Percentiles rank a stretch among this genome's conserved stretches.
Conservation (phyloP, 2,113 vertebrate species). For the Pelodiscus sinensis region DNA sequence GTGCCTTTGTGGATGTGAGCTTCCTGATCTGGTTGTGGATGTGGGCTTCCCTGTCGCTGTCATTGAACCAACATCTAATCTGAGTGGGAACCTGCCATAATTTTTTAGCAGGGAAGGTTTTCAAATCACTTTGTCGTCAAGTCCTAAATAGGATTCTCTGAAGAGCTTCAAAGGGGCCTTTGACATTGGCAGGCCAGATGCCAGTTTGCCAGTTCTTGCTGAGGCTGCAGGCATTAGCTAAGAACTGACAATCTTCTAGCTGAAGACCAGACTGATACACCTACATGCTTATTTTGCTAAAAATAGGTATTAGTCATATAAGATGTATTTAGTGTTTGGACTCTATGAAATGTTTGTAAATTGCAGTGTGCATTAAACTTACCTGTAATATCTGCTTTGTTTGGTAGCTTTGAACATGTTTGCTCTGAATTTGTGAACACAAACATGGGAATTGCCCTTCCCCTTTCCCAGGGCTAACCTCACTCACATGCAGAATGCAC, state of each 20-base stretch:
- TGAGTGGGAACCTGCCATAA: background rate
- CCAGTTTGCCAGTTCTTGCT: background rate
- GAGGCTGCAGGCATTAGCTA: background rate
- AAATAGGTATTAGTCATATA: background rate
- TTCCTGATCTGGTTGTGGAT: no score
- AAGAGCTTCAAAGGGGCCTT: background rate
- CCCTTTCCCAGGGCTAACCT: no score
- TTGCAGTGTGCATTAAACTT: background rate
- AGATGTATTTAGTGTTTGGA: background rate
- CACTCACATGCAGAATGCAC: no score
- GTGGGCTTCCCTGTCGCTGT: background rate
- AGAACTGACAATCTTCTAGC: background rate
- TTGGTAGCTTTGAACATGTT: background rate
- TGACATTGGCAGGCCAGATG: background rate
- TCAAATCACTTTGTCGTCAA: background rate
- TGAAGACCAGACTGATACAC: background rate
- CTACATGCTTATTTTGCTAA: background rate
- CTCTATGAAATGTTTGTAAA: background rate
- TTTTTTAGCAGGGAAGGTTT: background rate
- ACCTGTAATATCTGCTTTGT: background rate
- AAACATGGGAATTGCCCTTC: background rate
- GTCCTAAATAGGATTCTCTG: background rate
- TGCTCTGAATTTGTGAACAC: background rate
- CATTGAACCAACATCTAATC: background rate
- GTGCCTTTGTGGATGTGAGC: background rate